Base-by-base conservation (phyloP, 2,797 vertebrate genomes). In the Periophthalmus magnuspinnatus region DNA sequence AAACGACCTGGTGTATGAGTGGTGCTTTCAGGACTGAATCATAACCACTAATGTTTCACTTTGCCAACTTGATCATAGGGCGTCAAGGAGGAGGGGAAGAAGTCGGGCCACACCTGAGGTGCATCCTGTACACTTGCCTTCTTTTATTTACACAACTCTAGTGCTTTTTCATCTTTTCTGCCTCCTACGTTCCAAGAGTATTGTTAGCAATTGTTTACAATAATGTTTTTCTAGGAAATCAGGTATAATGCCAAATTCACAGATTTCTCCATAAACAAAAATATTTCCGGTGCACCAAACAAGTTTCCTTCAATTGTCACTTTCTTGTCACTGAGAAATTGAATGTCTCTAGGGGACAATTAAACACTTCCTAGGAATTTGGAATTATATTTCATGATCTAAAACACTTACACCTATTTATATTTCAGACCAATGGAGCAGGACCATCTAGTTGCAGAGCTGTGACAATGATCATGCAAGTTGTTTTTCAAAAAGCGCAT, bases 241-340 rank as follows among this genome's bases (percentile, higher is more conserved):
- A 75, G 81, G 78, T 82, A 4, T 70, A 75, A 67, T 67, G 65
- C 66, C 80, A 81, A 71, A 75, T 34, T 45, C 66, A 77, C 78
- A 76, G 72, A 81, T 84, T 87, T 81, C 1, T 67, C 68, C 65
- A 65, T 84, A 90, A 91, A 92, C 85, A 92, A 90, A 85, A 88
- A 90, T 71, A 80, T 89, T 84, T 87, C 90, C 90, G 75, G 81
- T 79, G 70, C 81, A 81, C 78, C 2, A 10, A n/a, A 72, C 65
- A 41, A 24, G 81, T 85, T 93, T 92, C 92, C 91, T 70, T 28
- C 83, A 55, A 92, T 93, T 93, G 90, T 93, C 54, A 41, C 60
- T 58, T 32, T 58, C 34, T 62, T 69, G 62, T 72, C 3, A 57
- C 70, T 83, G 68, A 77, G 68, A 82, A 72, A 62, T 73, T 67